A percentile compares a stretch with the other conserved stretches of the same genome.
These are phyloP conservation scores for Sceliomorpha sp. DNA, from an alignment of 2,888 invertebrate species.

Conservation along the genomic window DNA sequence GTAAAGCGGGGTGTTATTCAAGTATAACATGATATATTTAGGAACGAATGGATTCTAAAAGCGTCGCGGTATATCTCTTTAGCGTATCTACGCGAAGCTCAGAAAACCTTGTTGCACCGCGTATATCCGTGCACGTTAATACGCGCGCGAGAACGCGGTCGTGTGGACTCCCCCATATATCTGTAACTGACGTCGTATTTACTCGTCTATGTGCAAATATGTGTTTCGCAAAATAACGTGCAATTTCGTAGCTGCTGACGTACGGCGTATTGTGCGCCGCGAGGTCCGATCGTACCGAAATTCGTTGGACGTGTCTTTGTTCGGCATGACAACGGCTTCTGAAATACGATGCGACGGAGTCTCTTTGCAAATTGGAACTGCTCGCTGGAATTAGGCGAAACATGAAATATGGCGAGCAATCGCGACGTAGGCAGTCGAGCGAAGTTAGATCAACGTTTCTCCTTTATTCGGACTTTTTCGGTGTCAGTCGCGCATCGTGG, in stretches of 20 bases:
- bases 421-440: neutral
- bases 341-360: constrained; percentile 5
- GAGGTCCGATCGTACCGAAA: constrained; percentile 21
- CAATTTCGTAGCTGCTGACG: constrained; percentile 19
- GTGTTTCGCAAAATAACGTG: constrained; percentile 18
- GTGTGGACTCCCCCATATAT: no score
- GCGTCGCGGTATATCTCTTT: no score
- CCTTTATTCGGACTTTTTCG: neutral
- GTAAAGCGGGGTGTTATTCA: no score
- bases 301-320: constrained; percentile 22
- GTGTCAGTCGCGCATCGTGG: no score
- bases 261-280: constrained; percentile 8
- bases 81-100: no score
- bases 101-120: no score
- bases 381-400: neutral
- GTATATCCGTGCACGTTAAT: no score
- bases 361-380: constrained; percentile 23
- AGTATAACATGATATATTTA: no score
- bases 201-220: neutral
- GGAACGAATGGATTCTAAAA: no score
- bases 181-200: no score
- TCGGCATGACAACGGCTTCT: constrained; percentile 18
- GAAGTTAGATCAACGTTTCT: neutral
- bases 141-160: no score
- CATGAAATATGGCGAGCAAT: constrained; percentile 8